Evolutionary conservation across 2,113 vertebrate genomes (phyloP).

Genomic region (Dascyllus trimaculatus): DNA sequence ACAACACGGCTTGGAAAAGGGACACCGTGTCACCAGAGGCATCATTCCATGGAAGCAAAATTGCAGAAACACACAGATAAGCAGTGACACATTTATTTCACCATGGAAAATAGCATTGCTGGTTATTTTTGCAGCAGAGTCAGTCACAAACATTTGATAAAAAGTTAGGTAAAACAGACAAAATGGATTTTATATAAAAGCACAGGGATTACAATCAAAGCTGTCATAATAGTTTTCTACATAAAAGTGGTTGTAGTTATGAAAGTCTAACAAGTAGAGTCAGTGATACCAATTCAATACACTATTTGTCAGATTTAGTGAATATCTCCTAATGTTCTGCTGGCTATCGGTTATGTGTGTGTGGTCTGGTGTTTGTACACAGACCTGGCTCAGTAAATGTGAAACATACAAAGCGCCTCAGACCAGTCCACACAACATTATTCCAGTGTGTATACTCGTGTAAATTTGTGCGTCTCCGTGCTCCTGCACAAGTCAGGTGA

Average conservation of each 20-base stretch:
- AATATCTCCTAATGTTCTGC: too few species aligned
- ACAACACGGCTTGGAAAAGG: constrained; percentile 40
- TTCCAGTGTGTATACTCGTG: too few species aligned
- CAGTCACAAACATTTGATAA: neutral
- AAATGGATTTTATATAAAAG: neutral
- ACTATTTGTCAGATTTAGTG: too few species aligned
- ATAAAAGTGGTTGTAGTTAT: neutral
- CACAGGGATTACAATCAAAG: neutral
- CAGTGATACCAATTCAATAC: too few species aligned
- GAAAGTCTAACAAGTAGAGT: too few species aligned
- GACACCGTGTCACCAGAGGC: constrained; percentile 43
- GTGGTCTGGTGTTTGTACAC: too few species aligned
- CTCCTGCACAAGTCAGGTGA: too few species aligned
- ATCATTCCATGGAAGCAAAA: constrained; percentile 39
- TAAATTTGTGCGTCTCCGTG: too few species aligned
- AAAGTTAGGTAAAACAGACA: neutral
- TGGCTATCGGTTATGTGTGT: too few species aligned
- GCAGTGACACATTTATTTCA: constrained; percentile 12
- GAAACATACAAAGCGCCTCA: too few species aligned
- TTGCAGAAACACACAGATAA: constrained; percentile 26
- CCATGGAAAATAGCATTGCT: neutral
- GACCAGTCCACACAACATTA: too few species aligned
- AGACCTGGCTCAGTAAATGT: too few species aligned
- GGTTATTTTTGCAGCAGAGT: neutral
- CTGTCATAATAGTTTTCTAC: constrained; percentile 1